Evolutionary conservation across 1,140 invertebrate species (phyloP).

Genomic region (Drosophila guanche): DNA sequence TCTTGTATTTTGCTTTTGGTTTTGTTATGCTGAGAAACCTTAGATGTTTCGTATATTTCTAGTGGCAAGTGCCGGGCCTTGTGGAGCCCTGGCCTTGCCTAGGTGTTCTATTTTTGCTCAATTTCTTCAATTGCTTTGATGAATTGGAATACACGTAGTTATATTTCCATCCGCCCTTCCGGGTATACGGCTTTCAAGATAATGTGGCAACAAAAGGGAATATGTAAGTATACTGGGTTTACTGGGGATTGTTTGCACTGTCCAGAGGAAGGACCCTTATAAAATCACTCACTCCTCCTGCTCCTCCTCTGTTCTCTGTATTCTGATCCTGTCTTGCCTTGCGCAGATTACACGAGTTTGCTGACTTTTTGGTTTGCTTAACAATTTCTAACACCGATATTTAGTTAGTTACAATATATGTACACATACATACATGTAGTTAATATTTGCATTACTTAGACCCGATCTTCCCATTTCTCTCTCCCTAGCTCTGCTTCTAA

Average conservation of each 20-base stretch:
- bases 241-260: conserved; percentile 20
- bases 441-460: conserved; percentile 33
- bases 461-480: conserved; percentile 46
- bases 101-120: conserved; percentile 38
- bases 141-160: conserved; percentile 82
- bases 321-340: conserved; percentile 15
- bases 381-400: conserved; percentile 75
- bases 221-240: conserved; percentile 35
- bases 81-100: conserved; percentile 47
- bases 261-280: conserved; percentile 16
- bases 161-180: conserved; percentile 19
- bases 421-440: conserved; percentile 40
- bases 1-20: conserved; percentile 31
- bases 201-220: conserved; percentile 56
- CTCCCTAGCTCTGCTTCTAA: conserved; percentile 43
- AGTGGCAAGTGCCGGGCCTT: conserved; percentile 32
- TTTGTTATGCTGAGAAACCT: conserved; percentile 74
- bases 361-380: conserved; percentile 37
- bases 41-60: conserved; percentile 75
- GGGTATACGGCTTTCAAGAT: conserved; percentile 43
- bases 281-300: not conserved
- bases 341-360: conserved; percentile 39
- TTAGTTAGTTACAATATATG: conserved; percentile 63
- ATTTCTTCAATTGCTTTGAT: conserved; percentile 78
- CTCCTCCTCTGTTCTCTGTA: conserved; percentile 12